phyloP scores from a whole-genome alignment of 2,113 vertebrate species.

The Crotalus horridus region DNA sequence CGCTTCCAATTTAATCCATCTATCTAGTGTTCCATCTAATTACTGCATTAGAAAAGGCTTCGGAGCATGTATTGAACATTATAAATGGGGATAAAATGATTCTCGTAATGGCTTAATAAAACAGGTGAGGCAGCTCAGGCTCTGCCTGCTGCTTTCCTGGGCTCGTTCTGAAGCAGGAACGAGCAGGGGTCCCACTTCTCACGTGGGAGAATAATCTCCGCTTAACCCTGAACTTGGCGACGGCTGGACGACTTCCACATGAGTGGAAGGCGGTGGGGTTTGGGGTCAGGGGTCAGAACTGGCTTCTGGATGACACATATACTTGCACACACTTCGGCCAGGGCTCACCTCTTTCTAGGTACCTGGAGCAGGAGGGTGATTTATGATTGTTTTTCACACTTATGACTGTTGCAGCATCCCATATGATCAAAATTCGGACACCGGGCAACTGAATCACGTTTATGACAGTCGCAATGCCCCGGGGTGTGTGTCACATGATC shows the following conservation, averaged over 20 bases:
- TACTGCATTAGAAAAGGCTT: conserved; percentile 72
- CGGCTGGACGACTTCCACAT: neutral
- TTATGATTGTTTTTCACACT: no score
- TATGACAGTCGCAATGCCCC: no score
- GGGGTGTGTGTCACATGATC: no score
- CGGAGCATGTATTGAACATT: conserved; percentile 70
- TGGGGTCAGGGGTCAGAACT: neutral
- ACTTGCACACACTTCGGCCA: neutral
- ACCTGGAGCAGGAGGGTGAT: neutral
- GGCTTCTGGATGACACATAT: neutral
- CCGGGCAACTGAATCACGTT: no score
- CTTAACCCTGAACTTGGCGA: neutral
- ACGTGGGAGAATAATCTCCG: conserved; percentile 44
- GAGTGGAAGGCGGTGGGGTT: conserved; percentile 33
- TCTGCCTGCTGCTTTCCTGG: conserved; percentile 66
- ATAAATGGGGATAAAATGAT: conserved; percentile 76
- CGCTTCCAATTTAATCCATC: conserved; percentile 59
- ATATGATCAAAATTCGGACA: no score
- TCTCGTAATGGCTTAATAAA: conserved; percentile 79
- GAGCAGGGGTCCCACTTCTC: conserved; percentile 35
- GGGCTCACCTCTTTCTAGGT: neutral
- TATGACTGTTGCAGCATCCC: no score
- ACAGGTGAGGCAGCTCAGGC: conserved; percentile 66
- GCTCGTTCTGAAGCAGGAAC: conserved; percentile 52
- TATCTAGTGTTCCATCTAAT: conserved; percentile 66